Evolutionary conservation across 2,797 vertebrate genomes (phyloP), one percentile per base, ranked within the genome.

Genomic region (Peromyscus melanophrys): DNA sequence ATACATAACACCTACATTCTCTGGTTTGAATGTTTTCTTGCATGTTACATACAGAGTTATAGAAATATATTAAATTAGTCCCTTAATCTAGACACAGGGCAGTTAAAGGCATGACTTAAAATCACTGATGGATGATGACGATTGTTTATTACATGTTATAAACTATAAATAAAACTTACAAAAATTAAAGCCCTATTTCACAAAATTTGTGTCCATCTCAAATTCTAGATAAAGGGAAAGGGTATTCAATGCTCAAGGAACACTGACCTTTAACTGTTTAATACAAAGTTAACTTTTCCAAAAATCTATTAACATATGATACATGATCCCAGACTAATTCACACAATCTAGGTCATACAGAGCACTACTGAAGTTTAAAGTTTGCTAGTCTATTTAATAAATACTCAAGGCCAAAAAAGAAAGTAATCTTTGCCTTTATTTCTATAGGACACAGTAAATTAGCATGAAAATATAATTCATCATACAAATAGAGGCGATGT

Each of bases 141-240:
- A 14, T 37, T 69, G 6, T 55, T 90, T 84, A 75, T 61, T 52
- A 82, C 73, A 92, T 86, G 40, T 63, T 69, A 92, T 43, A 94
- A 97, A 71, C 46, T 59, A 96, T 67, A 92, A 92, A 75, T 59
- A 49, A 94, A 59, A 85, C 23, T 87, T 71, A 84, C 19, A 57
- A 91, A 85, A 92, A 57, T 92, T 57, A 95, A 76, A 94, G 77
- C 8, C 31, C 12, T 78, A 57, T 96, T 90, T 95, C 31, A 78
- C 5, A 95, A 90, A 92, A 65, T 14, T 27, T 88, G 19, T 10
- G 27, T 63, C 40, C 46, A 93, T 92, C 81, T 94, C 75, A 82
- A 92, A 67, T 88, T 88, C 78, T 81, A 94, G 37, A 40, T 87
- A 84, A 95, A 94, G 88, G 87, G 84, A 27, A 92, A 95, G 86